Percentiles rank a stretch among this genome's conserved stretches.
phyloP scores from a whole-genome alignment of 2,888 invertebrate genomes.

The Liodrosophila aerea region DNA sequence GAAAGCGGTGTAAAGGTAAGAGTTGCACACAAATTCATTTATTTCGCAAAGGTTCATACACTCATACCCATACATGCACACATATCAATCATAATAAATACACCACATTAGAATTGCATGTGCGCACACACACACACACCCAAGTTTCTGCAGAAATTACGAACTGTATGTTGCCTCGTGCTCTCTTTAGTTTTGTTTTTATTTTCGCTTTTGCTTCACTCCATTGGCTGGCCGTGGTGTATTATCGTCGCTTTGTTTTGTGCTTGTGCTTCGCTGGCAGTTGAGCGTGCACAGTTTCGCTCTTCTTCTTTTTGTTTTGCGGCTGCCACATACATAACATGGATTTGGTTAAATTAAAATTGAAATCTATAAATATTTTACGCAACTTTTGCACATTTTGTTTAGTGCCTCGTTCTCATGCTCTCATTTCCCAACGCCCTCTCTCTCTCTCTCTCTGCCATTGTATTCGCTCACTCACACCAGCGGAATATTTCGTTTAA shows the following conservation, averaged over 20 bases:
- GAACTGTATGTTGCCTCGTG: conserved; percentile 22
- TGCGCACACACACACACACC: conserved; percentile 7
- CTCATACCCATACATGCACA: conserved; percentile 12
- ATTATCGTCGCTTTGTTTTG: conserved; percentile 42
- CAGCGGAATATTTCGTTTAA: conserved; percentile 10
- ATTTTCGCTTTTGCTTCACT: conserved; percentile 39
- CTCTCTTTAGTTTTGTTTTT: conserved; percentile 57
- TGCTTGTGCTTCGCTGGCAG: conserved; percentile 28
- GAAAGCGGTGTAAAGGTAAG: conserved; percentile 44
- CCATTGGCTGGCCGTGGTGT: conserved; percentile 19
- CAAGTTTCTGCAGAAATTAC: conserved; percentile 1
- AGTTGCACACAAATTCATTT: conserved; percentile 47
- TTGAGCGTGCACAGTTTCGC: no score
- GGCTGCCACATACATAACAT: not conserved
- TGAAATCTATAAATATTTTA: conserved; percentile 33
- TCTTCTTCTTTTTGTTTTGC: not conserved
- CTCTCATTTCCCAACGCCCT: conserved; percentile 5
- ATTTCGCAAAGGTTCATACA: conserved; percentile 26
- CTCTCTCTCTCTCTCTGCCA: conserved; percentile 8
- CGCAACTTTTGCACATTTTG: conserved; percentile 31
- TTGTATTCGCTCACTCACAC: conserved; percentile 6
- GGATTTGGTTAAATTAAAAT: no score
- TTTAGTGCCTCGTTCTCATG: conserved; percentile 17
- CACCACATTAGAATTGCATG: conserved; percentile 17
- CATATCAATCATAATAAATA: conserved; percentile 9